Base-by-base conservation (phyloP, 2,888 invertebrate genomes). In the Leucophenga montana region DNA sequence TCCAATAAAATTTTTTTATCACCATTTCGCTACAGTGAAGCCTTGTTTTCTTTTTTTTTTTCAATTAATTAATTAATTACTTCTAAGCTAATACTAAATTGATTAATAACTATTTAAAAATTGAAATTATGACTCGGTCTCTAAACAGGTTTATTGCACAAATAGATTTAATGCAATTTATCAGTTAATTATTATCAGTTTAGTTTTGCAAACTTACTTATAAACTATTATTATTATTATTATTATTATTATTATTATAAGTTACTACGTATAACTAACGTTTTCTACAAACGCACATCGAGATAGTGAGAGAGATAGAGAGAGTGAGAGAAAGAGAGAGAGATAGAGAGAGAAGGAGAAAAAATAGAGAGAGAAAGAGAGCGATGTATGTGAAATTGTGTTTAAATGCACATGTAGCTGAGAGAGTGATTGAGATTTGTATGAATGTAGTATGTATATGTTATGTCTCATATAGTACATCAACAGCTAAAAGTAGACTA, bases 11-110 rank as follows among this genome's bases (percentile, higher is more conserved):
- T 22, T 61, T 33, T 50, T 73, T 74, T 83, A 84, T 82, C 82
- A 83, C 84, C 83, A 75, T 82, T 82, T 76, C 81, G 77, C 84
- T 82, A 77, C 82, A 78, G 77, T 78, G 83, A 84, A 83, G 84
- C 78, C 82, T 80, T 73, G 74, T 78, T 39, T 39, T 39, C 39
- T 39, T 39, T 39, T 39, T 3, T 39, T 39, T 39, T 39, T 39
- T 39, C 8, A 5, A 50, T 50, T 50, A n/a, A 50, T 16, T 50
- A n/a, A 50, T 50, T 50, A 11, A 50, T 50, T 59, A 56, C 22
- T 20, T 56, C 22, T 20, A 27, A 48, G 4, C 22, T 46, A 44
- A 18, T 22, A 22, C 3, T 16, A 44, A 31, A 57, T 57, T 31
- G 27, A 13, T 57, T 31, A 33, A 22, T 27, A 22, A 16, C 13